Evolutionary conservation across 2,113 vertebrate genomes (phyloP).

Genomic region (Herpetotheres cachinnans): DNA sequence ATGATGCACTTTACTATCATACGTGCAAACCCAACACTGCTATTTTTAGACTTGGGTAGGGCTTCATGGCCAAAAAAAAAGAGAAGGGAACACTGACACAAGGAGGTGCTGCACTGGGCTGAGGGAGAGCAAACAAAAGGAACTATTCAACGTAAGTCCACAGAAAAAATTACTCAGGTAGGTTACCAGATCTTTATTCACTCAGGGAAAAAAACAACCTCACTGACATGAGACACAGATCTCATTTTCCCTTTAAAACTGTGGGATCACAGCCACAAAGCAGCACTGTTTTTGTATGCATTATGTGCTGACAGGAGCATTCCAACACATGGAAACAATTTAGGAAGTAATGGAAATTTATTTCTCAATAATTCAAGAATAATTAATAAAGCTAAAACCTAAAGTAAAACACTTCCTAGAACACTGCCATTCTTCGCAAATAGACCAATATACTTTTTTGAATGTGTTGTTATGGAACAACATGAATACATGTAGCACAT

Average conservation of each 20-base stretch:
- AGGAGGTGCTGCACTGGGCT: background rate
- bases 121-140: background rate
- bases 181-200: background rate
- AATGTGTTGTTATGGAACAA: background rate
- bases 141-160: background rate
- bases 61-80: background rate
- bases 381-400: background rate
- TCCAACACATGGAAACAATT: background rate
- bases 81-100: background rate
- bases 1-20: background rate
- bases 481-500: background rate
- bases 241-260: background rate
- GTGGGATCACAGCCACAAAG: background rate
- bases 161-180: background rate
- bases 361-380: background rate
- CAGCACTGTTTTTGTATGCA: background rate
- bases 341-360: background rate
- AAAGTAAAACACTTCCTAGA: background rate
- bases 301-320: background rate
- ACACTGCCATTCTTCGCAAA: background rate
- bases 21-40: background rate
- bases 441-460: background rate
- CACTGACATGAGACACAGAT: background rate
- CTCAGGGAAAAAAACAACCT: background rate
- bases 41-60: background rate